These are phyloP conservation scores for Silurus aristotelis DNA, from an alignment of 2,797 vertebrate genomes.

Conservation along the genomic window DNA sequence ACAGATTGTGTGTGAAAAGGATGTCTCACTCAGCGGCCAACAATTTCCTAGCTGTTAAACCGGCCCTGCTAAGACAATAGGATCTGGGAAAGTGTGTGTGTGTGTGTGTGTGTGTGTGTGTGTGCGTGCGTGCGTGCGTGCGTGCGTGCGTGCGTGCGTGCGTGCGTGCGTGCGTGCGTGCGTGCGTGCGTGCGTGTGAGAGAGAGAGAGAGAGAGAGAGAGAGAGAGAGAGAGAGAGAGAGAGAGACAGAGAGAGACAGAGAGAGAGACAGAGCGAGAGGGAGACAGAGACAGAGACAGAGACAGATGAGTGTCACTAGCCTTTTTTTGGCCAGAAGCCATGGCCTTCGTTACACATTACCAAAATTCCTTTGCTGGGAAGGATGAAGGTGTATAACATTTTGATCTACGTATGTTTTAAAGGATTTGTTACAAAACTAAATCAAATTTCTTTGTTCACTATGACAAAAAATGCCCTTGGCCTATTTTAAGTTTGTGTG, in stretches of 20 bases:
- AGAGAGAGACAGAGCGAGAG: conserved; percentile 21
- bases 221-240: no score
- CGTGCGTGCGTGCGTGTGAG: no score
- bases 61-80: conserved; percentile 52
- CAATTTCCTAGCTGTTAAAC: conserved; percentile 30
- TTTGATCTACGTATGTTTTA: conserved; percentile 29
- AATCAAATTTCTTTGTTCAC: conserved; percentile 18
- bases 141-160: no score
- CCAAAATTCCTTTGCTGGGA: conserved; percentile 60
- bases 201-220: no score
- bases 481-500: not conserved
- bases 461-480: conserved; percentile 12
- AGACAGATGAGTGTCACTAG: conserved; percentile 48
- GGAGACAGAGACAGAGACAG: not conserved
- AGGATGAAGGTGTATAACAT: conserved; percentile 18
- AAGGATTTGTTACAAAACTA: conserved; percentile 30
- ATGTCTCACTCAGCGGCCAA: conserved; percentile 41
- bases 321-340: conserved; percentile 59
- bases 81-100: conserved; percentile 16
- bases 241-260: not conserved
- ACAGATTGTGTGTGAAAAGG: conserved; percentile 46
- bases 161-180: no score
- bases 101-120: conserved; percentile 10
- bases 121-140: not conserved
- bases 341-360: conserved; percentile 64